Evolutionary conservation across 30 jellyfish, hydroid and myxozoan genomes (phyloP).

Genomic region (Mastigias papua): DNA sequence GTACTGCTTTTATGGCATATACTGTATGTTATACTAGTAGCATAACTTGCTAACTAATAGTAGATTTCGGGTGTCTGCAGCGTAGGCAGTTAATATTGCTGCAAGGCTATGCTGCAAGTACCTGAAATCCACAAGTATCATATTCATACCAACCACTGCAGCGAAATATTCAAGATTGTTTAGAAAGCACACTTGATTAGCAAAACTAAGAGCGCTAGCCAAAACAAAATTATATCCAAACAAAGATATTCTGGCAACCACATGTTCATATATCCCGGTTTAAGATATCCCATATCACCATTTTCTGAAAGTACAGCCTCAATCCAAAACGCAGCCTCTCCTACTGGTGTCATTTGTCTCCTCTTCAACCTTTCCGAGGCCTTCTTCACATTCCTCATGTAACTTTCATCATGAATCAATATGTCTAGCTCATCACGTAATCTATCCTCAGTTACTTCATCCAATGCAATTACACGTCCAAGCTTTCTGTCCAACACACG

Average conservation of each 20-base stretch:
- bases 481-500: conserved; percentile 48
- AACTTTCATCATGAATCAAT: conserved; percentile 6
- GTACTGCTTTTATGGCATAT: too few species aligned
- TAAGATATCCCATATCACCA: conserved; percentile 46
- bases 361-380: conserved; percentile 44
- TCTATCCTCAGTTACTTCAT: not conserved
- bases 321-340: conserved; percentile 67
- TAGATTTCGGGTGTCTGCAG: too few species aligned
- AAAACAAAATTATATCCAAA: conserved; percentile 38
- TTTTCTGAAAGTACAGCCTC: conserved; percentile 52
- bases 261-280: conserved; percentile 19
- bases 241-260: conserved; percentile 13
- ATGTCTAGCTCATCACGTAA: conserved; percentile 1
- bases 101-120: too few species aligned
- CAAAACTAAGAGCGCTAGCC: conserved; percentile 4
- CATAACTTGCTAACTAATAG: too few species aligned
- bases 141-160: too few species aligned
- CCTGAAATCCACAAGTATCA: too few species aligned
- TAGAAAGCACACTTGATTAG: too few species aligned
- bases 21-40: too few species aligned
- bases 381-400: conserved; percentile 28
- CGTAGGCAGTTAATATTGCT: too few species aligned
- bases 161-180: too few species aligned
- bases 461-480: conserved; percentile 56
- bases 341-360: conserved; percentile 20